Conservation (phyloP, 2,797 vertebrate species). For the Onychomys leucogaster region DNA sequence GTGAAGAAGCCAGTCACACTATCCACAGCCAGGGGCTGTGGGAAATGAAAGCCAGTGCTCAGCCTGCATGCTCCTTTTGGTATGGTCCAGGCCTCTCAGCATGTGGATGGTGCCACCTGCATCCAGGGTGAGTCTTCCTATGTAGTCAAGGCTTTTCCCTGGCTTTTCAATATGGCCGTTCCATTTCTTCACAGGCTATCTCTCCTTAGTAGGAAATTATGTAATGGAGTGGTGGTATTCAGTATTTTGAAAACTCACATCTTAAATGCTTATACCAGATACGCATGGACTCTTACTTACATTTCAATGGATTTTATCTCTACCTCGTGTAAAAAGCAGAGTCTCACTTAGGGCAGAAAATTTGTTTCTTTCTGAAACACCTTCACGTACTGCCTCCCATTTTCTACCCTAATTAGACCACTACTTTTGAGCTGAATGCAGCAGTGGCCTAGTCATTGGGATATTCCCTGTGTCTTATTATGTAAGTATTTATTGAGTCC, state of each 20-base stretch:
- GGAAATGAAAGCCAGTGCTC: no score
- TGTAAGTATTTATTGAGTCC: neutral
- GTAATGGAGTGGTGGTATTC: neutral
- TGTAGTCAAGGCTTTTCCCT: neutral
- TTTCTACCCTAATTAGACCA: slow-evolving; percentile 23
- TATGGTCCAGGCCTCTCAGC: neutral
- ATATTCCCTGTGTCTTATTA: neutral
- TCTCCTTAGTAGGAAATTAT: neutral
- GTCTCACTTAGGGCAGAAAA: neutral
- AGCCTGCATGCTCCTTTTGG: neutral
- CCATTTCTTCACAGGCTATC: neutral
- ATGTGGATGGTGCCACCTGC: neutral
- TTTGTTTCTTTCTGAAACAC: slow-evolving; percentile 33
- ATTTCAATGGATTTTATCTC: neutral
- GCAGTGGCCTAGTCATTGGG: neutral
- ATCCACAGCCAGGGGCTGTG: neutral
- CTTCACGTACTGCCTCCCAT: neutral
- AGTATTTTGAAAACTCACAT: slow-evolving; percentile 9
- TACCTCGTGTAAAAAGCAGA: slow-evolving; percentile 34
- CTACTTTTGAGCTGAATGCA: slow-evolving; percentile 16
- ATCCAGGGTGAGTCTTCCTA: neutral
- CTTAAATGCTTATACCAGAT: neutral
- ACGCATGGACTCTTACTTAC: neutral
- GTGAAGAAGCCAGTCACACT: neutral
- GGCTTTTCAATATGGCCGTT: neutral